Evolutionary conservation across 2,797 vertebrate genomes (phyloP).

Genomic region (Falco berigora): DNA sequence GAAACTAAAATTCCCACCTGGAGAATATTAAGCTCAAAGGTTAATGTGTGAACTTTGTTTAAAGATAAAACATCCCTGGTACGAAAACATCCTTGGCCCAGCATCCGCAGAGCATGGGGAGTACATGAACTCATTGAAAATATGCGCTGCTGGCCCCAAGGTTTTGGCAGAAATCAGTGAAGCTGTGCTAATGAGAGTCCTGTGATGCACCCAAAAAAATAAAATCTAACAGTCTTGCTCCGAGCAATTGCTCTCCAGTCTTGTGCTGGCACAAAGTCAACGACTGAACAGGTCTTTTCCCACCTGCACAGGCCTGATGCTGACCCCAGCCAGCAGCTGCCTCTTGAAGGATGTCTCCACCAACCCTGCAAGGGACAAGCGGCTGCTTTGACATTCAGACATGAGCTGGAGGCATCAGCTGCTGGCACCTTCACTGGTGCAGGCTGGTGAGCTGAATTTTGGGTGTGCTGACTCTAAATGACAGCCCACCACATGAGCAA

Average conservation of each 20-base stretch:
- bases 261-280: neutral
- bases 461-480: neutral
- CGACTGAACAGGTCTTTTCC: neutral
- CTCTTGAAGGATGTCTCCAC: neutral
- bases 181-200: neutral
- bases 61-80: neutral
- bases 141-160: neutral
- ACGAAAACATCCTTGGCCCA: neutral
- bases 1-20: neutral
- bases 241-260: fast-evolving
- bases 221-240: neutral
- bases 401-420: neutral
- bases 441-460: neutral
- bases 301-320: neutral
- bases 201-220: neutral
- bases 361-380: neutral
- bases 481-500: neutral
- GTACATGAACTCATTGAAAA: neutral
- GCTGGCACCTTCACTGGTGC: neutral
- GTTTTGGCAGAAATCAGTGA: neutral
- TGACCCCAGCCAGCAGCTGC: neutral
- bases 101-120: neutral
- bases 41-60: neutral
- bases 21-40: neutral
- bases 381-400: fast-evolving